Evolutionary conservation across 2,888 invertebrate genomes (phyloP), one percentile per base, ranked within the genome.

Genomic region (Apodemia mormo): DNA sequence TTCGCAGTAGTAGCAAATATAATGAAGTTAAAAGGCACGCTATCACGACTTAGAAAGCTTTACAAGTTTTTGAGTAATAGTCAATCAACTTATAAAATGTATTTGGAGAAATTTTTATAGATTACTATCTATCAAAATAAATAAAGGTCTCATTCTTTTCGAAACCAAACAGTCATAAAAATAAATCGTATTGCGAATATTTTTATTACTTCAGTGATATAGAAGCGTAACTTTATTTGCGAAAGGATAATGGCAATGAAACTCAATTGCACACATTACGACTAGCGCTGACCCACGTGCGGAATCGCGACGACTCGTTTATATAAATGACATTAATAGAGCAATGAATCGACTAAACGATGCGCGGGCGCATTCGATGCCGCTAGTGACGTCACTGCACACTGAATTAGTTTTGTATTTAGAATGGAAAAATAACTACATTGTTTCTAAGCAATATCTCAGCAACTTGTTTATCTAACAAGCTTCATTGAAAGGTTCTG

Each of bases 211-310:
- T 56, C 9, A 56, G 8, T 56, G 22, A 56, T 9, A 58, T 29
- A 73, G 76, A 77, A 76, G 79, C 77, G 78, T 83, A 83, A 82
- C 79, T 78, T 78, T 79, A 78, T 83, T 85, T 81, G 79, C 78
- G 79, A 78, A 81, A 90, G 91, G 92, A 87, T 90, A 90, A 90
- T 88, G 88, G 87, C 92, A 92, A 92, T 92, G 90, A 90, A 85
- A 89, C 89, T 81, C 91, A 92, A 90, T 92, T 91, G 92, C 83
- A 85, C 81, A 77, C 77, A 82, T 85, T 83, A 85, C 76, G 75
- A 76, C 22, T 33, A 33, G 45, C 68, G 49, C 68, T 83, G 84
- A 86, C 90, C 89, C 90, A 89, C 90, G 91, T 90, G 90, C 85
- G 80, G 81, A 80, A 76, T 77, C 78, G 81, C 80, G 78, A 76